Base-by-base conservation (phyloP, 2,797 vertebrate species). In the Coranthus polyacanthus region DNA sequence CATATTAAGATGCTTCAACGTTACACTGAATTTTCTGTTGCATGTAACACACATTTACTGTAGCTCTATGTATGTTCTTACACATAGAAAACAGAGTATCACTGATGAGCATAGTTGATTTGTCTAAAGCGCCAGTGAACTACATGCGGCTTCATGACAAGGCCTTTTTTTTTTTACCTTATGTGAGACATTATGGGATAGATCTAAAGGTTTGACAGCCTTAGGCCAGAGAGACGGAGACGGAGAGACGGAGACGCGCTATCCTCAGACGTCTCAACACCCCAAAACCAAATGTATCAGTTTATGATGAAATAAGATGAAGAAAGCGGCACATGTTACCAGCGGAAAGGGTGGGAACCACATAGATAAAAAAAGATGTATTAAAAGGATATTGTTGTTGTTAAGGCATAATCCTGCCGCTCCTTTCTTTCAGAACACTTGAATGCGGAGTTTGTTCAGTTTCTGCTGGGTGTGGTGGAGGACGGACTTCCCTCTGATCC, bases 401-500 rank as follows among this genome's bases (percentile, higher is more conserved):
- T n/a, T 16, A 13, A 49, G 12, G 36, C 10, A 3, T 64, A 32
- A 68, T 45, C 66, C 26, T 42, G 39, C 60, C 39, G 82, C 73
- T 83, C 16, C 53, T 61, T 86, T 58, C 54, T 43, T 6, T 34
- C 92, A 99, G 98, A 99, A 81, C 97, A 99, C 83, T 91, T 99
- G 81, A 98, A 98, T 85, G 94, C 92, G 0, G 94, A 94, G 57
- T 99, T 99, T 77, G 93, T 98, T 71, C 92, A 93, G 77, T 99
- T 98, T 64, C 86, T 98, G 37, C 83, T 99, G 89, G 95, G 94
- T 29, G 94, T 99, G 18, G 95, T 99, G 34, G 97, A 99, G 89
- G 96, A 99, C 0, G 98, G 97, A 6, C 94, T 97, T 75, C 95
- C 96, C 24, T 94, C 94, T 0, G 98, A 99, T 84, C 88, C 94